Conservation (phyloP, 2,888 invertebrate genomes). For the Helleia helle region DNA sequence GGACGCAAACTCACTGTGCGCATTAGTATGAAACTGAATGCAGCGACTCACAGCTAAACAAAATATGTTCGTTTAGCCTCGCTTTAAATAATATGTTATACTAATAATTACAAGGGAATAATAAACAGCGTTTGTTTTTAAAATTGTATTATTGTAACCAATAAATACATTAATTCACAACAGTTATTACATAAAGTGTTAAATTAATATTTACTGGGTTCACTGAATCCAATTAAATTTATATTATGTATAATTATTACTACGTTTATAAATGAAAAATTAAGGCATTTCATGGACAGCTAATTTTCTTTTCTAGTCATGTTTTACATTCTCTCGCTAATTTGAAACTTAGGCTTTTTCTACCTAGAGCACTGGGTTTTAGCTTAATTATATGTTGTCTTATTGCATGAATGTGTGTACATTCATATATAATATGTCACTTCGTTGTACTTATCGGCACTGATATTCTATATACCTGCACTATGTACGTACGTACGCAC, state of each 20-base stretch:
- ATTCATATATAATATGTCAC: constrained; percentile 14
- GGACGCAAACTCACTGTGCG: no score
- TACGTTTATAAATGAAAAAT: constrained; percentile 7
- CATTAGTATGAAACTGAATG: no score
- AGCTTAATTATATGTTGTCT: background rate
- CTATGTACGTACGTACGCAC: background rate
- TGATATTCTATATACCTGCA: background rate
- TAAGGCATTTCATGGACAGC: constrained; percentile 9
- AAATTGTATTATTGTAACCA: constrained; percentile 58
- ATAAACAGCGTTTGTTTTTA: constrained; percentile 31
- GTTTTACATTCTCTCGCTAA: background rate
- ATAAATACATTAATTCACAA: constrained; percentile 69
- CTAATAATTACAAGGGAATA: no score
- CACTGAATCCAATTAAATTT: constrained; percentile 19
- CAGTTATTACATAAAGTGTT: constrained; percentile 51
- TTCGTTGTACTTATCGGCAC: constrained; percentile 26
- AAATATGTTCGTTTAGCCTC: no score
- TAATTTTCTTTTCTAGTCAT: constrained; percentile 2
- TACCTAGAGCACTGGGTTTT: background rate
- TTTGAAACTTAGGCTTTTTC: no score
- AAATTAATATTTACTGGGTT: constrained; percentile 38
- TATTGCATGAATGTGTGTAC: constrained; percentile 16
- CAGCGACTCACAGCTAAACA: no score
- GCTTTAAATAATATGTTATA: no score
- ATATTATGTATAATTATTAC: constrained; percentile 25